These are phyloP conservation scores for Cydia amplana DNA, from an alignment of 1,140 invertebrate genomes.

Conservation along the genomic window DNA sequence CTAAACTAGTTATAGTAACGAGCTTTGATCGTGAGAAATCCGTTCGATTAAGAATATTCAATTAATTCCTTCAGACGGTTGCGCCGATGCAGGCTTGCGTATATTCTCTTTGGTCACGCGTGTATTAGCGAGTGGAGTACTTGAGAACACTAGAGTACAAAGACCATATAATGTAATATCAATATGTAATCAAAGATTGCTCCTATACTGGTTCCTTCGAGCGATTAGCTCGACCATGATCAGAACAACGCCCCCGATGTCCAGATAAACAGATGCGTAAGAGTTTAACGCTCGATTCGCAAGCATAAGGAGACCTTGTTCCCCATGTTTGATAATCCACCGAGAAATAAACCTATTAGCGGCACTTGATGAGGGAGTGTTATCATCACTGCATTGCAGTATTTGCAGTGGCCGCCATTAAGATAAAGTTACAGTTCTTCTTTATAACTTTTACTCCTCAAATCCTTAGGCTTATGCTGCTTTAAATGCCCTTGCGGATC, in stretches of 20 bases:
- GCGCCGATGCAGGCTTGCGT: conserved; percentile 32
- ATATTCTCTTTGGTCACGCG: background rate
- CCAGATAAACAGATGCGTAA: conserved; percentile 39
- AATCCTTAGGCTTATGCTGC: background rate
- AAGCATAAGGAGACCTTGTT: conserved; percentile 41
- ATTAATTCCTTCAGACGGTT: conserved; percentile 47
- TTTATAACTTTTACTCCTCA: background rate
- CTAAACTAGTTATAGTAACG: conserved; percentile 40
- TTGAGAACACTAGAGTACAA: background rate
- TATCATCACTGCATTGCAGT: conserved; percentile 1
- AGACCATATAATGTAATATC: background rate
- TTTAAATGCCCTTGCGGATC: background rate
- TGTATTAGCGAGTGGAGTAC: background rate
- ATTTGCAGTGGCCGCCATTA: background rate
- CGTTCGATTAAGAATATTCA: conserved; percentile 55
- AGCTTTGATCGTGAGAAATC: conserved; percentile 55
- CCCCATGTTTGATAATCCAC: conserved; percentile 33
- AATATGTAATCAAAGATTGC: background rate
- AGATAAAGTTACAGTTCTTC: conserved; percentile 17
- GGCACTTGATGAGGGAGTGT: conserved; percentile 24
- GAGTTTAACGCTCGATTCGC: conserved; percentile 43
- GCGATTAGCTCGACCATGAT: background rate
- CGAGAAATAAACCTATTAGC: conserved; percentile 26
- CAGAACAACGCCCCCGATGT: conserved; percentile 28
- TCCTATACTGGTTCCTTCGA: background rate